Base-by-base conservation (phyloP, 2,113 vertebrate species). In the Phoxinus phoxinus region DNA sequence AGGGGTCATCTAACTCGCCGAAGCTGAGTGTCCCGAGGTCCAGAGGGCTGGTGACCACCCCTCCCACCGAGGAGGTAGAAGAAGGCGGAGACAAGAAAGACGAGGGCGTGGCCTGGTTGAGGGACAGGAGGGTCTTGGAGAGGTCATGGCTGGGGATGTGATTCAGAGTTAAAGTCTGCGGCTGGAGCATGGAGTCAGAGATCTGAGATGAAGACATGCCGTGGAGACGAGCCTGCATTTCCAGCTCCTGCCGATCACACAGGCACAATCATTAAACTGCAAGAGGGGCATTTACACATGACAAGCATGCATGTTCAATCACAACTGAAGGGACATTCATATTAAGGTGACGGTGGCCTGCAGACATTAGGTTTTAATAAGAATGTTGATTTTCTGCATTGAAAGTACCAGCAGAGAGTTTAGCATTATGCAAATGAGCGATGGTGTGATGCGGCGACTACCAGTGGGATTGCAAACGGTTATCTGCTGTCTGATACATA, bases 211-310 rank as follows among this genome's bases (percentile, higher is more conserved):
- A 73, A 67, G 89, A 90, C 76, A 96, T 80, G 58, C 95, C 94
- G 1, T 96, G 94, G 74, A 76, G 74, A 73, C 95, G 95, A 21
- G 96, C 95, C 88, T 97, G 96, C 85, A 96, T 93, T 90, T 97
- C 97, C 92, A 98, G 88, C 88, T 97, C 97, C 97, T 97, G 88
- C 9, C 77, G 83, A 89, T 80, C 27, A n/a, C 53, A 84, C 35
- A 84, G 35, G 19, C 6, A 63, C 8, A 61, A 63, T 19, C 37
- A 81, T 81, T 81, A 17, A 8, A 63, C 10, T 37, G 10, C 8
- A 73, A 30, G 4, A 44, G 27, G 7, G 48, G 17, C 51, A 58
- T 21, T 83, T 58, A 27, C n/a, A 71, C 0, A 17, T 8, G 59
- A 4, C 48, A 51, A 48, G 6, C 21, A 72, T 23, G 21, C 37